phyloP scores from a whole-genome alignment of 2,888 invertebrate species.

The Hirtodrosophila histrioides region DNA sequence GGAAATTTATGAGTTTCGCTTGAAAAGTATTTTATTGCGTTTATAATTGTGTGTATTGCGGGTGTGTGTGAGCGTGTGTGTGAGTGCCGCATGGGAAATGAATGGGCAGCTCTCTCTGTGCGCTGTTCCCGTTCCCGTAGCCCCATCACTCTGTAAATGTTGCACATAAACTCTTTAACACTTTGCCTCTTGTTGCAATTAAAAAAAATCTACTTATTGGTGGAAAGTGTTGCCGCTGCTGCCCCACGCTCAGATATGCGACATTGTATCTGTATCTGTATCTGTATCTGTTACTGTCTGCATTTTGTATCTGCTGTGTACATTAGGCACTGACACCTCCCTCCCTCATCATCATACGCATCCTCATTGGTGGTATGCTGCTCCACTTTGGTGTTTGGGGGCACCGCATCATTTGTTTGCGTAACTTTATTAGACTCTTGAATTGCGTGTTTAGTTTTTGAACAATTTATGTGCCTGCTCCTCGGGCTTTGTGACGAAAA shows the following conservation, averaged over 20 bases:
- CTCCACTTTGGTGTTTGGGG: constrained; percentile 72
- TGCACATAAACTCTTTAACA: constrained; percentile 83
- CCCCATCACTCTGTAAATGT: constrained; percentile 68
- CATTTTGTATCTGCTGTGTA: constrained; percentile 54
- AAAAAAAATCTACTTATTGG: constrained; percentile 71
- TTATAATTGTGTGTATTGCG: constrained; percentile 71
- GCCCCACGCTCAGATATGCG: constrained; percentile 21
- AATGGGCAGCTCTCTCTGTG: constrained; percentile 55
- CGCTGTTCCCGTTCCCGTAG: constrained; percentile 7
- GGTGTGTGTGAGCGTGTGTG: constrained; percentile 39
- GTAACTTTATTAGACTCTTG: constrained; percentile 80
- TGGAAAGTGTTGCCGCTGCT: constrained; percentile 51
- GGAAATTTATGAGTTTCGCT: constrained; percentile 82
- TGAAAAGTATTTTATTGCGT: constrained; percentile 82
- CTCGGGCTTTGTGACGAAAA: constrained; percentile 50
- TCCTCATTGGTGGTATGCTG: constrained; percentile 33
- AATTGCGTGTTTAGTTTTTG: constrained; percentile 79
- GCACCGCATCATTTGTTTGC: constrained; percentile 81
- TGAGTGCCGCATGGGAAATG: constrained; percentile 71
- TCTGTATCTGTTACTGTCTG: constrained; percentile 26
- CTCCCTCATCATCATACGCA: constrained; percentile 4
- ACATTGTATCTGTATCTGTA: constrained; percentile 62
- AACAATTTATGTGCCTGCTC: constrained; percentile 68
- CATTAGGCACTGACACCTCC: constrained; percentile 55
- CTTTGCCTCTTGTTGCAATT: constrained; percentile 81